These are phyloP conservation scores for Rotaria macrura DNA, from an alignment of 2,888 invertebrate species.

Conservation along the genomic window DNA sequence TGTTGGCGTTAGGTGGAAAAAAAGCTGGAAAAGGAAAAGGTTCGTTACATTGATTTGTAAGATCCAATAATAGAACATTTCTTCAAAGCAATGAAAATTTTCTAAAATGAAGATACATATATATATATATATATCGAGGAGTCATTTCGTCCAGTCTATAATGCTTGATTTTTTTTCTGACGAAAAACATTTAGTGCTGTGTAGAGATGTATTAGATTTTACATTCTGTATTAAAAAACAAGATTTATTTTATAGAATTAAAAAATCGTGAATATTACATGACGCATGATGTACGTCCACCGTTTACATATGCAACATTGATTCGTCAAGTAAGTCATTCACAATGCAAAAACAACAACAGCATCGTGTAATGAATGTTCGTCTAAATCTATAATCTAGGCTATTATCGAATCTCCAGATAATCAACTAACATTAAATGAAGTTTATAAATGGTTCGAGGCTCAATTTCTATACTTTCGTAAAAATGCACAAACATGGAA, in stretches of 20 bases:
- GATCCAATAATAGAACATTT: too few species aligned
- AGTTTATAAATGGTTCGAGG: constrained; percentile 98
- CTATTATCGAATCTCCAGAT: constrained; percentile 92
- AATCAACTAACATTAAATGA: constrained; percentile 92
- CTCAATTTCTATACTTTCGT: constrained; percentile 93
- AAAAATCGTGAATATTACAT: constrained; percentile 10
- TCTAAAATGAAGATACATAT: too few species aligned
- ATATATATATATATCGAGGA: too few species aligned
- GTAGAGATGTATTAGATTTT: too few species aligned
- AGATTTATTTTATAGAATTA: too few species aligned
- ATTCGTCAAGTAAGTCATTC: constrained; percentile 74
- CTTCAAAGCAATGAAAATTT: too few species aligned
- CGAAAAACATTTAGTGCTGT: too few species aligned
- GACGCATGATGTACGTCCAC: constrained; percentile 73
- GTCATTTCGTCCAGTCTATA: too few species aligned
- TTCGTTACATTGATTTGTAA: neutral
- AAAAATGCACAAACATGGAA: constrained; percentile 98
- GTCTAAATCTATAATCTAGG: constrained; percentile 55
- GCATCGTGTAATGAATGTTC: too few species aligned
- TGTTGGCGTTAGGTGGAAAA: neutral
- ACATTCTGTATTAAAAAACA: neutral
- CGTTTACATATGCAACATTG: constrained; percentile 94
- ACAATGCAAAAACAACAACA: neutral
- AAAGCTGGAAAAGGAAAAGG: constrained; percentile 23
- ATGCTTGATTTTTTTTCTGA: too few species aligned